Evolutionary conservation across 2,888 invertebrate genomes (phyloP).

Genomic region (Oligia fasciuncula): DNA sequence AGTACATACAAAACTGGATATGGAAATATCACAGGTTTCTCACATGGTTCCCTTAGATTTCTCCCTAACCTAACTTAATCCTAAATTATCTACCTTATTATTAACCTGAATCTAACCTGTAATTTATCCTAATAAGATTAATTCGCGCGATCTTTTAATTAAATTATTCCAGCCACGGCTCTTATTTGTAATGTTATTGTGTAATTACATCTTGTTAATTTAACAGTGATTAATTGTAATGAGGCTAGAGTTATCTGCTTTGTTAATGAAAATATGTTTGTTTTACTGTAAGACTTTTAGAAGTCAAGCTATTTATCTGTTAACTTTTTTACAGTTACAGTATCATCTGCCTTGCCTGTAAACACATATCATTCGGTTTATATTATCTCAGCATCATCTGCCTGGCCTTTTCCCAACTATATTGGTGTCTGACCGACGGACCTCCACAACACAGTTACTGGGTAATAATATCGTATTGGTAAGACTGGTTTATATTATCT

Average conservation of each 20-base stretch:
- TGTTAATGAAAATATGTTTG: conserved; percentile 38
- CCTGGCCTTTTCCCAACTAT: neutral
- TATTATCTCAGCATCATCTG: neutral
- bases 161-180: conserved; percentile 59
- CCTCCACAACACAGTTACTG: neutral
- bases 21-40: conserved; percentile 89
- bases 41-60: conserved; percentile 93
- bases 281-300: conserved; percentile 24
- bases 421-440: no score
- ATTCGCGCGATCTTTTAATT: conserved; percentile 49
- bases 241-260: conserved; percentile 42
- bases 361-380: neutral
- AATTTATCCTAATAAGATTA: conserved; percentile 43
- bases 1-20: conserved; percentile 92
- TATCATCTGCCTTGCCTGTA: conserved; percentile 22
- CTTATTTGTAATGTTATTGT: conserved; percentile 63
- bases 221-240: conserved; percentile 55
- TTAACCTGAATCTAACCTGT: conserved; percentile 39
- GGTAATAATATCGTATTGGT: neutral
- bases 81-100: conserved; percentile 40
- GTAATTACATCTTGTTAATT: conserved; percentile 58
- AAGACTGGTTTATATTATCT: neutral
- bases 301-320: neutral
- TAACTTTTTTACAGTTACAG: conserved; percentile 8
- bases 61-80: conserved; percentile 59